phyloP scores from a whole-genome alignment of 2,797 vertebrate genomes.

The Falco berigora region DNA sequence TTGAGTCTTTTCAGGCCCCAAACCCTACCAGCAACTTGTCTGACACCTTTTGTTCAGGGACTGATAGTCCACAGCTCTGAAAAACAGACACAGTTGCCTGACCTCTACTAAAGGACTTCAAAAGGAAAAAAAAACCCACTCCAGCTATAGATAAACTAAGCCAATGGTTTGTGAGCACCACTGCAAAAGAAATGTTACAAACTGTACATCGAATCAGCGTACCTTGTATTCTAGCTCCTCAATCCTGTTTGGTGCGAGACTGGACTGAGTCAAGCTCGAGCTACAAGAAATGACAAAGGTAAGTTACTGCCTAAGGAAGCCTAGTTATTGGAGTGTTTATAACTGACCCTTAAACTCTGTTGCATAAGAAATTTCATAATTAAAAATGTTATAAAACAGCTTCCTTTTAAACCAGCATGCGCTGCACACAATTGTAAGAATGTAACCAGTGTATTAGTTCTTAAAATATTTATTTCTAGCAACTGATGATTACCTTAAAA shows the following conservation, averaged over 20 bases:
- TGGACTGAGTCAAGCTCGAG: not conserved
- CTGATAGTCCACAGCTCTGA: not conserved
- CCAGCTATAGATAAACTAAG: not conserved
- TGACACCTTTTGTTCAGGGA: not conserved
- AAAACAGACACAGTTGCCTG: not conserved
- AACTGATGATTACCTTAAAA: not conserved
- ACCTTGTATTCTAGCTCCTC: not conserved
- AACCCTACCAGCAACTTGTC: not conserved
- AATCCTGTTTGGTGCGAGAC: not conserved
- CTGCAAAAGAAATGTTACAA: not conserved
- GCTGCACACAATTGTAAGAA: not conserved
- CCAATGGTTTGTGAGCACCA: not conserved
- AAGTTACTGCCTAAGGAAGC: not conserved
- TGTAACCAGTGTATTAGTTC: not conserved
- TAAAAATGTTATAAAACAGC: not conserved
- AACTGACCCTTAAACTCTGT: not conserved
- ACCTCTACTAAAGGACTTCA: not conserved
- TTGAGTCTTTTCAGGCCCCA: not conserved
- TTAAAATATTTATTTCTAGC: not conserved
- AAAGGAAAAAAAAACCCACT: not conserved
- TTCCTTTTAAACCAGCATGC: not conserved
- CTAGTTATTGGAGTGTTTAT: not conserved
- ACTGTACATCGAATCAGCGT: not conserved
- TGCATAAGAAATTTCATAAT: constrained; percentile 9
- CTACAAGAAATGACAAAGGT: not conserved